A percentile compares a stretch with the other conserved stretches of the same genome.
Conservation (phyloP, 2,113 vertebrate species). For the Hypanus sabinus region DNA sequence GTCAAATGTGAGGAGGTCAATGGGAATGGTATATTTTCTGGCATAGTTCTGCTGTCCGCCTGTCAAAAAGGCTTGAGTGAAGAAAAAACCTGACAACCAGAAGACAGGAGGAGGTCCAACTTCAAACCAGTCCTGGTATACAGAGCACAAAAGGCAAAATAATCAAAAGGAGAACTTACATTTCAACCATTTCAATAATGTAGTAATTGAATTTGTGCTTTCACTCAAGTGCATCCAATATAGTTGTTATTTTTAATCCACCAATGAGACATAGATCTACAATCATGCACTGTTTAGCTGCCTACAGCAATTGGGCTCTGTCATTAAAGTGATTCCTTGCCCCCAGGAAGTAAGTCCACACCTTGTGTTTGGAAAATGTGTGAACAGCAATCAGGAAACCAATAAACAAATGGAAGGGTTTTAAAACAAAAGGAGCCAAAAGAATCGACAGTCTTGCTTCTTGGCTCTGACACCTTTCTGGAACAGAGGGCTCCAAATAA, state of each 20-base stretch:
- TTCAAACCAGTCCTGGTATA: constrained; percentile 69
- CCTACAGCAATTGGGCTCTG: neutral
- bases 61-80: constrained; percentile 84
- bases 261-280: neutral
- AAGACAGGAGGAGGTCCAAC: constrained; percentile 65
- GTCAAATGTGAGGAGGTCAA: constrained; percentile 76
- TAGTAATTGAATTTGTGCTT: neutral
- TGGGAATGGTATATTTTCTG: constrained; percentile 74
- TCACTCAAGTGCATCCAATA: neutral
- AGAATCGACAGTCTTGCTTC: neutral
- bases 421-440: neutral
- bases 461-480: neutral
- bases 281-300: neutral
- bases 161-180: neutral
- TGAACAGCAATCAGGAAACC: neutral
- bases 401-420: neutral
- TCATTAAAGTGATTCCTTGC: neutral
- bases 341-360: no score
- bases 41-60: constrained; percentile 83
- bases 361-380: neutral
- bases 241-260: neutral
- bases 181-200: neutral
- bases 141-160: neutral
- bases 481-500: neutral
- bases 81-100: constrained; percentile 88